phyloP scores from a whole-genome alignment of 2,113 vertebrate genomes.

The Columbina picui region DNA sequence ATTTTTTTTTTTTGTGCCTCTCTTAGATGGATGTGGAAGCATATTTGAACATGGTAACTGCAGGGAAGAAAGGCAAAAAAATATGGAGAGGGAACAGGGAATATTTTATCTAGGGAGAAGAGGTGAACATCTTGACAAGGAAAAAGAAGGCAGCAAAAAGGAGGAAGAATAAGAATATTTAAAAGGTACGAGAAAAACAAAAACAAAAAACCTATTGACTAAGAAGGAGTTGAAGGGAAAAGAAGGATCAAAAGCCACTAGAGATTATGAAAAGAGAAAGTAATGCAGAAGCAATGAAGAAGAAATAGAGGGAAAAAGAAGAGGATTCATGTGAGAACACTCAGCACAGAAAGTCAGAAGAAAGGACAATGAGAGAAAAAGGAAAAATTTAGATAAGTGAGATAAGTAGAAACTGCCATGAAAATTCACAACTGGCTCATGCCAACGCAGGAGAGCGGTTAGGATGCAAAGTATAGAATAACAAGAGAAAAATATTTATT shows the following conservation, averaged over 20 bases:
- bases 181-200: not conserved
- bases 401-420: not conserved
- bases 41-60: not conserved
- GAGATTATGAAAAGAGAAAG: not conserved
- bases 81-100: not conserved
- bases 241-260: not conserved
- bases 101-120: not conserved
- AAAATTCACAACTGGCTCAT: not conserved
- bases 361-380: not conserved
- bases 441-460: accelerated
- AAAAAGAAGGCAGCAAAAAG: not conserved
- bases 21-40: not conserved
- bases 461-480: not conserved
- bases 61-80: not conserved
- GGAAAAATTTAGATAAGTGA: not conserved
- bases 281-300: not conserved
- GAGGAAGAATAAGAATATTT: not conserved
- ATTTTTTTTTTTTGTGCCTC: not conserved
- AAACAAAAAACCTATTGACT: not conserved
- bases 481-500: not conserved
- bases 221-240: not conserved
- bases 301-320: not conserved
- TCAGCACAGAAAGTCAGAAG: not conserved
- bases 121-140: not conserved
- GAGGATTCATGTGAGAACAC: not conserved